A percentile compares a stretch with the other conserved stretches of the same genome.
Conservation (phyloP, 2,888 invertebrate species). For the Ormyrus nitidulus region DNA sequence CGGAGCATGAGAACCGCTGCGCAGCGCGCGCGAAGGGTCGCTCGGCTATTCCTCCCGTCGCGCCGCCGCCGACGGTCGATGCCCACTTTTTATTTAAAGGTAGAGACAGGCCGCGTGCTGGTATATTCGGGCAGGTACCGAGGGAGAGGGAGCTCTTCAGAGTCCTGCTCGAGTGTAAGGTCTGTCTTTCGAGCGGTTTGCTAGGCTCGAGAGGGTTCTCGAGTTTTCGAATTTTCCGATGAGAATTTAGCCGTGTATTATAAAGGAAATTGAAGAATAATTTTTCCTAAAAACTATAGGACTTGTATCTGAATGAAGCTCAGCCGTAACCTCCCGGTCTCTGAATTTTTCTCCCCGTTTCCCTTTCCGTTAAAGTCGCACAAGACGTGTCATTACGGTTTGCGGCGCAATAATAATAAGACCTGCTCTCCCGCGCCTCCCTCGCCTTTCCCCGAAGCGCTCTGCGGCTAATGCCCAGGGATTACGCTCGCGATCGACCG, state of each 20-base stretch:
- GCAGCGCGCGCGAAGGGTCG: slow-evolving; percentile 29
- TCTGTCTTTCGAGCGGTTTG: no score
- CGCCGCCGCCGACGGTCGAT: slow-evolving; percentile 33
- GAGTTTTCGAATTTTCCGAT: no score
- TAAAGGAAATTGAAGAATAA: no score
- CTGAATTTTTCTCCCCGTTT: background rate
- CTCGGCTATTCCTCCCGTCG: slow-evolving; percentile 22
- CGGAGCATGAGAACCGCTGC: slow-evolving; percentile 50
- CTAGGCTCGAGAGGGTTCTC: no score
- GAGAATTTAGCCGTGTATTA: no score
- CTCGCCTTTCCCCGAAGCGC: slow-evolving; percentile 35
- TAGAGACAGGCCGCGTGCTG: background rate
- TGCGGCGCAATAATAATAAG: background rate
- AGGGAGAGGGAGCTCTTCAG: background rate
- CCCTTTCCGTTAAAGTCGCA: background rate
- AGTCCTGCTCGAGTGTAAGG: no score
- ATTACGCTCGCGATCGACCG: no score
- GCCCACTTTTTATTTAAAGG: slow-evolving; percentile 52
- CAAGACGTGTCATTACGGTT: slow-evolving; percentile 17
- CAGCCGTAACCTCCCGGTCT: background rate
- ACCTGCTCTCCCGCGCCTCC: background rate
- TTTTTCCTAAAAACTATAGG: no score
- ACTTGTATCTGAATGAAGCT: background rate
- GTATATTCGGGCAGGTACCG: slow-evolving; percentile 36
- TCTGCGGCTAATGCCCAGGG: slow-evolving; percentile 7